Percentiles rank a stretch among this genome's conserved stretches.
Conservation (phyloP, 1,140 invertebrate genomes). For the Cyclina sinensis region DNA sequence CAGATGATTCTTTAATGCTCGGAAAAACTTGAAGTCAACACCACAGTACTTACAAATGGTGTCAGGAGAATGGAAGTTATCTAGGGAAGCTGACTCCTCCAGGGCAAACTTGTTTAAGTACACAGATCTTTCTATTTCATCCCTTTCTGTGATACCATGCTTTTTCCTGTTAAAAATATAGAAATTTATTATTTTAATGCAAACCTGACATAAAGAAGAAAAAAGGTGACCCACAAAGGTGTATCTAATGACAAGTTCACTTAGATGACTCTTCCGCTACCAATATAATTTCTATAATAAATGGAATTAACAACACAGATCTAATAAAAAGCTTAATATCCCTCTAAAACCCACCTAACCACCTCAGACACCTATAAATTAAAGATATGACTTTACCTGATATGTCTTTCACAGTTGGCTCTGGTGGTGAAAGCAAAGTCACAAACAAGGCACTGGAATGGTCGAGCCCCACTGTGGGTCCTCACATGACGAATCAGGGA, state of each 20-base stretch:
- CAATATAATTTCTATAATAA: too few species aligned
- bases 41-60: conserved; percentile 87
- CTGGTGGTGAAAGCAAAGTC: conserved; percentile 99
- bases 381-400: too few species aligned
- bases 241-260: too few species aligned
- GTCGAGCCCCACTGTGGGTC: conserved; percentile 96
- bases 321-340: too few species aligned
- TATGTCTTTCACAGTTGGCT: conserved; percentile 93
- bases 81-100: conserved; percentile 90
- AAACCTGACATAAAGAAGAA: too few species aligned
- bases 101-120: conserved; percentile 92
- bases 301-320: too few species aligned
- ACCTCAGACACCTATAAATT: too few species aligned
- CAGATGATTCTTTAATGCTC: conserved; percentile 86
- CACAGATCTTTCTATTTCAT: conserved; percentile 94
- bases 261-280: too few species aligned
- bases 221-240: too few species aligned
- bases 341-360: too few species aligned
- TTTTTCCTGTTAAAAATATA: conserved; percentile 88
- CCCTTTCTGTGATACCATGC: conserved; percentile 93
- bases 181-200: background rate
- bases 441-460: conserved; percentile 97
- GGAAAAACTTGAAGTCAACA: conserved; percentile 87
- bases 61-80: conserved; percentile 81
- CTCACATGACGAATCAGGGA: conserved; percentile 90